phyloP scores from a whole-genome alignment of 2,888 invertebrate species.

The Serripes groenlandicus region DNA sequence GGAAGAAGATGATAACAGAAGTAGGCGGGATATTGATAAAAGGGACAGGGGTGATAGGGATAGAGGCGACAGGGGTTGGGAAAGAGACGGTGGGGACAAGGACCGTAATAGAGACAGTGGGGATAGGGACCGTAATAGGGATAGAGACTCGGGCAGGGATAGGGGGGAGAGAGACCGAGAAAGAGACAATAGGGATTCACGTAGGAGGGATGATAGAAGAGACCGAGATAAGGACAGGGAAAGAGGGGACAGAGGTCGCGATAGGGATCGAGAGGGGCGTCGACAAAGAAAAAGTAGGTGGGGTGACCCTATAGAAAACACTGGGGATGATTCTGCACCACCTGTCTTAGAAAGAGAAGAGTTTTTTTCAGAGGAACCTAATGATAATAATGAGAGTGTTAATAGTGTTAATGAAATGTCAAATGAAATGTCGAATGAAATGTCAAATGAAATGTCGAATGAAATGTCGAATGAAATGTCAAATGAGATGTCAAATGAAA shows the following conservation, averaged over 20 bases:
- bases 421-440: constrained; percentile 13
- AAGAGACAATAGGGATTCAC: constrained; percentile 43
- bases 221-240: constrained; percentile 10
- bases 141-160: constrained; percentile 37
- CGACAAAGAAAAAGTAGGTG: constrained; percentile 14
- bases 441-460: no score
- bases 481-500: background rate
- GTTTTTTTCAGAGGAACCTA: background rate
- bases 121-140: constrained; percentile 48
- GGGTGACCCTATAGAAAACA: constrained; percentile 21
- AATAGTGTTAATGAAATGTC: background rate
- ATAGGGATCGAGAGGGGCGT: background rate
- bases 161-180: constrained; percentile 45
- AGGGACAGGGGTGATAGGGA: constrained; percentile 39
- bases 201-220: constrained; percentile 44
- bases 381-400: background rate
- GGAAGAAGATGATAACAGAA: constrained; percentile 40
- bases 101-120: constrained; percentile 38
- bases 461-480: no score
- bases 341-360: constrained; percentile 13
- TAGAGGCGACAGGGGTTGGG: constrained; percentile 54
- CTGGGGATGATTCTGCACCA: background rate
- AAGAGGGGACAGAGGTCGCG: background rate
- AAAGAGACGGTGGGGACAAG: constrained; percentile 5
- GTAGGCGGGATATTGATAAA: constrained; percentile 50